Base-by-base conservation (phyloP, 1,140 invertebrate species). In the Lanistes nyassanus region DNA sequence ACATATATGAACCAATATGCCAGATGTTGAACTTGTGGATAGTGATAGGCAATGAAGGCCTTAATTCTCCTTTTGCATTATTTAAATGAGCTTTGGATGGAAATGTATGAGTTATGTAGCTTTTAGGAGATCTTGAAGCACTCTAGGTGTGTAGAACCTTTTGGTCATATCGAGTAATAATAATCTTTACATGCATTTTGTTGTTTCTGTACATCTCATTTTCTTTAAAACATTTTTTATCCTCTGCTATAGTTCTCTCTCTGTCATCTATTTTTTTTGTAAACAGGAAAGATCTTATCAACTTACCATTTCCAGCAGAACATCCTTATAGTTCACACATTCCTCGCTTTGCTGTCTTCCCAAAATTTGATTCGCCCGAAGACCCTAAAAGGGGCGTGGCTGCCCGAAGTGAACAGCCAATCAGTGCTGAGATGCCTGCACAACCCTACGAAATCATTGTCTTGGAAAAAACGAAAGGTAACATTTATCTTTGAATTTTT, bases 261-360 rank as follows among this genome's bases (percentile, higher is more conserved):
- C 21, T 36, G 36, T 55, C 11, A 29, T 23, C n/a, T 39, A 62
- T 64, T 76, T 29, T 36, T 74, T 70, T 37, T 68, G 70, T n/a
- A n/a, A n/a, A 53, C 72, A 85, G 84, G 26, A 66, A 75, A 11
- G 70, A 79, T 4, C 67, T 81, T 56, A 86, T 86, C 71, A 82
- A 86, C 74, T 74, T 74, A 51, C 78, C 83, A 53, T 87, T 86
- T 64, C 86, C 86, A 6, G 82, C 82, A 0, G 85, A 87, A 56
- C 86, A 87, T 64, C 86, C 86, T 0, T 85, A 85, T 70, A 74
- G 60, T 47, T 86, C 84, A 7, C 86, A 87, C 68, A 84, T 84
- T 23, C 68, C 81, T 2, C 75, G 82, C 21, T 79, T 77, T 67
- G 81, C 85, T 5, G 74, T 86, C 3, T 84, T 87, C 65, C 86